Evolutionary conservation across 1,140 invertebrate species (phyloP).

Genomic region (Sarcophaga peregrina): DNA sequence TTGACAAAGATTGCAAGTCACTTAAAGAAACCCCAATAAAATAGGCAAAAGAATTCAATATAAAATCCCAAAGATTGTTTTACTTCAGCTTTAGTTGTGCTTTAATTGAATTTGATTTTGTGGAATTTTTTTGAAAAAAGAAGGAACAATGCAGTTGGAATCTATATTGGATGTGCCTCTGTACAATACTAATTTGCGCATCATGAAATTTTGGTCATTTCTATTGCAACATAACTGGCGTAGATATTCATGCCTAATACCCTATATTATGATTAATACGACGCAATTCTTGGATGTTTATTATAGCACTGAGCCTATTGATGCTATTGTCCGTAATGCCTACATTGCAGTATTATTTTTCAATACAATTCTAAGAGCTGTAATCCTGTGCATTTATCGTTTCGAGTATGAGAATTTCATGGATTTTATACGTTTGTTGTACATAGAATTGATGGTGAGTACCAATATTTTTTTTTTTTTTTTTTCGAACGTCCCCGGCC

Average conservation of each 20-base stretch:
- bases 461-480: constrained; percentile 47
- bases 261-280: constrained; percentile 53
- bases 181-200: constrained; percentile 52
- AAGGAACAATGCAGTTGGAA: neutral
- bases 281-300: constrained; percentile 61
- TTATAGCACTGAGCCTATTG: constrained; percentile 55
- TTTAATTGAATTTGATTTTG: neutral
- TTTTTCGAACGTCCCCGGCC: too few relatives aligned
- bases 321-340: constrained; percentile 59
- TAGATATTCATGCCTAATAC: constrained; percentile 55
- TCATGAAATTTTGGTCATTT: constrained; percentile 63
- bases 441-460: constrained; percentile 52
- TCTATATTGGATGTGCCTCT: constrained; percentile 51
- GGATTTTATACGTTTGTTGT: constrained; percentile 49
- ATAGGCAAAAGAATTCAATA: too few relatives aligned
- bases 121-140: neutral
- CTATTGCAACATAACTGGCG: constrained; percentile 60
- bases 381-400: constrained; percentile 52
- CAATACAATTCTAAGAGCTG: constrained; percentile 55
- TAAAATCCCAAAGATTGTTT: neutral
- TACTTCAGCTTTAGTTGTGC: neutral
- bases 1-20: constrained; percentile 18
- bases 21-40: neutral
- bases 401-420: constrained; percentile 54
- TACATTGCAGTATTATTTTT: constrained; percentile 57